phyloP scores from a whole-genome alignment of 1,140 invertebrate species.

The Conus ventricosus region DNA sequence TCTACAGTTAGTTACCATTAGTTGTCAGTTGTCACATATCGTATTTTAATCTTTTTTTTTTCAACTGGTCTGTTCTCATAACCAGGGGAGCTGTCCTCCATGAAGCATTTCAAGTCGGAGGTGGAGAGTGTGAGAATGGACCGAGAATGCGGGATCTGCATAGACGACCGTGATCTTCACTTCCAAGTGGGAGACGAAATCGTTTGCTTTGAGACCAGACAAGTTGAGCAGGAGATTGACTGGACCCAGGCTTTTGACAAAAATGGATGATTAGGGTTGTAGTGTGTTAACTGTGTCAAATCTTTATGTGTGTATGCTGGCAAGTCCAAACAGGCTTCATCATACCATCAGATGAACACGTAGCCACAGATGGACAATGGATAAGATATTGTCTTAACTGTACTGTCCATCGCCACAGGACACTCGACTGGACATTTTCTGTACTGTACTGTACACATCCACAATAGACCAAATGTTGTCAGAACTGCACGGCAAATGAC shows the following conservation, averaged over 20 bases:
- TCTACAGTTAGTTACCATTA: too few relatives aligned
- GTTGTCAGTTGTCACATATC: neutral
- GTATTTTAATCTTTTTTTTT: neutral
- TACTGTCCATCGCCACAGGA: too few relatives aligned
- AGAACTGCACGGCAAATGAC: too few relatives aligned
- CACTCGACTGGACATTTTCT: too few relatives aligned
- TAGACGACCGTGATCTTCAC: constrained; percentile 80
- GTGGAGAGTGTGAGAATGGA: constrained; percentile 88
- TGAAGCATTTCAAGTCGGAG: constrained; percentile 93
- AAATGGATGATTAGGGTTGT: neutral
- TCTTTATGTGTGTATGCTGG: too few relatives aligned
- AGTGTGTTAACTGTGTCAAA: too few relatives aligned
- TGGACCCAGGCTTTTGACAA: constrained; percentile 88
- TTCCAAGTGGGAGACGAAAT: constrained; percentile 87
- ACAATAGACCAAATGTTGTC: too few relatives aligned
- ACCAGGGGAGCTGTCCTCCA: constrained; percentile 82
- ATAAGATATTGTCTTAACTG: too few relatives aligned
- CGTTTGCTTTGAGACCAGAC: constrained; percentile 83
- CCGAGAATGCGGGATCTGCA: constrained; percentile 89
- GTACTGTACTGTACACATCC: too few relatives aligned
- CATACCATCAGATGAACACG: too few relatives aligned
- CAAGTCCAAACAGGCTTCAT: too few relatives aligned
- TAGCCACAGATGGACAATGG: too few relatives aligned
- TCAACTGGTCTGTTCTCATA: neutral
- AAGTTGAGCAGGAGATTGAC: constrained; percentile 80